Evolutionary conservation across 2,888 invertebrate genomes (phyloP).

Genomic region (Gibbula magus): DNA sequence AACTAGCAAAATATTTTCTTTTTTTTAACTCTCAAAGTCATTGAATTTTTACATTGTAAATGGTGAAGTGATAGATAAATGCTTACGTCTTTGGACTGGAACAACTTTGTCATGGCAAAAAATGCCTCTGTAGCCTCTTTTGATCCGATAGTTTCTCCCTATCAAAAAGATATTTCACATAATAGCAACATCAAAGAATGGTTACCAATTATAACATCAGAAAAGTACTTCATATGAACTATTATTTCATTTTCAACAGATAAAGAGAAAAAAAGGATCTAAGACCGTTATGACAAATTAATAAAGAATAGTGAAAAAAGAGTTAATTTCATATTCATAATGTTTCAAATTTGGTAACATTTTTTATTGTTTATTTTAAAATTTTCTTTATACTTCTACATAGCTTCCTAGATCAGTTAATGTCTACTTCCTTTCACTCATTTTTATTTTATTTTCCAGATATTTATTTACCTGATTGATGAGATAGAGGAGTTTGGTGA

Average conservation of each 20-base stretch:
- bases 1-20: too few relatives aligned
- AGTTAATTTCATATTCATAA: too few relatives aligned
- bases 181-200: too few relatives aligned
- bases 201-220: too few relatives aligned
- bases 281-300: too few relatives aligned
- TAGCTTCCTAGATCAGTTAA: too few relatives aligned
- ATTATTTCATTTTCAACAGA: not conserved
- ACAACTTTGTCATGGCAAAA: slow-evolving; percentile 99
- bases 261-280: not conserved
- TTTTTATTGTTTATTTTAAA: too few relatives aligned
- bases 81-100: slow-evolving; percentile 93
- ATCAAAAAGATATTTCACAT: slow-evolving; percentile 29
- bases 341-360: too few relatives aligned
- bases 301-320: too few relatives aligned
- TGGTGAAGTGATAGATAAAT: not conserved
- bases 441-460: not conserved
- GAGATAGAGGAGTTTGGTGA: slow-evolving; percentile 96
- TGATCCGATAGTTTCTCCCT: slow-evolving; percentile 91
- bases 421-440: not conserved
- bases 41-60: not conserved
- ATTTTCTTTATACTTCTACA: too few relatives aligned
- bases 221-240: not conserved
- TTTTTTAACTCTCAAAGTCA: too few relatives aligned
- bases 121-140: slow-evolving; percentile 99
- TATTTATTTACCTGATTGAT: slow-evolving; percentile 90